A percentile compares a stretch with the other conserved stretches of the same genome.
phyloP scores from a whole-genome alignment of 1,140 invertebrate genomes.

The Pemphigus obesinymphae region DNA sequence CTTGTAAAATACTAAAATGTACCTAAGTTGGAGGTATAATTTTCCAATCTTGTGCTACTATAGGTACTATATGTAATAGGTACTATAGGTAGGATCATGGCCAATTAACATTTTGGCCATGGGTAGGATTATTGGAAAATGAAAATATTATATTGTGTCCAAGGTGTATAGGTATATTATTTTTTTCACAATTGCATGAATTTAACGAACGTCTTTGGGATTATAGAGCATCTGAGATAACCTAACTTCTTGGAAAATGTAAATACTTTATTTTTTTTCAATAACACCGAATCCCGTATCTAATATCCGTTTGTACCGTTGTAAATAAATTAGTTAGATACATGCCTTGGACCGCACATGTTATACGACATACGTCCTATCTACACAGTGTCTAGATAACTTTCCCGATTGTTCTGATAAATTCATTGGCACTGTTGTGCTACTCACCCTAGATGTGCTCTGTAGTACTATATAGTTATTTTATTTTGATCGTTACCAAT shows the following conservation, averaged over 20 bases:
- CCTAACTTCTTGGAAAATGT: slow-evolving; percentile 3
- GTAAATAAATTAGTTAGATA: background rate
- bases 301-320: slow-evolving; percentile 13
- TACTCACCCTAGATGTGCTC: background rate
- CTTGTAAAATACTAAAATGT: too few species aligned
- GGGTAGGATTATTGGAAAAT: too few species aligned
- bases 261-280: background rate
- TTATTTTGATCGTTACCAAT: background rate
- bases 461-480: background rate
- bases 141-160: background rate
- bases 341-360: slow-evolving; percentile 13
- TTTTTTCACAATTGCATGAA: too few species aligned
- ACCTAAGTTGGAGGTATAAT: too few species aligned
- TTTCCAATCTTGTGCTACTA: too few species aligned
- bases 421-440: background rate
- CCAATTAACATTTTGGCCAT: too few species aligned
- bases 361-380: background rate
- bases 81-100: too few species aligned
- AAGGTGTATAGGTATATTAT: background rate
- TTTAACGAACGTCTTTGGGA: background rate
- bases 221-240: background rate
- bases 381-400: background rate
- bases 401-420: slow-evolving; percentile 8
- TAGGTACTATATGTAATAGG: too few species aligned
- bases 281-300: background rate